Conservation (phyloP, 2,888 invertebrate species). For the Erebia palarica region DNA sequence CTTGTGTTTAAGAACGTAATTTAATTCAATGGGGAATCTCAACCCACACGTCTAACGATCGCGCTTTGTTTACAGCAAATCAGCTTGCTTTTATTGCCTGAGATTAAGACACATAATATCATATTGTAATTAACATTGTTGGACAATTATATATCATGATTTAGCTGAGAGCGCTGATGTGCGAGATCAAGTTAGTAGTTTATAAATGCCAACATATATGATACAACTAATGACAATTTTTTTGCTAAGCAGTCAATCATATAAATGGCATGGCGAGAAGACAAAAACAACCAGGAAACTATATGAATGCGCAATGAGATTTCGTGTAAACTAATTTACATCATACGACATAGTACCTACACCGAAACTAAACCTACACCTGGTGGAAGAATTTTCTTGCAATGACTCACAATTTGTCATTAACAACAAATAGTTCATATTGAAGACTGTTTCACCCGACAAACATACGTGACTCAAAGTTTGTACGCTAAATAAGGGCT, state of each 20-base stretch:
- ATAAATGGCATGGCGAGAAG: constrained; percentile 5
- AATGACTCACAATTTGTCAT: constrained; percentile 65
- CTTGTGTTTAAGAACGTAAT: constrained; percentile 65
- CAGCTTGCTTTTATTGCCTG: neutral
- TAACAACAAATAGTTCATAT: constrained; percentile 56
- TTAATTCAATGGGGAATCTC: constrained; percentile 72
- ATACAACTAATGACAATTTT: constrained; percentile 29
- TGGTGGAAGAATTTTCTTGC: constrained; percentile 63
- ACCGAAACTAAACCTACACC: constrained; percentile 52
- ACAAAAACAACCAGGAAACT: constrained; percentile 40
- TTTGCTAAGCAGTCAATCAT: constrained; percentile 15
- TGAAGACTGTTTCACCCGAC: constrained; percentile 58
- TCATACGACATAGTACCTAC: constrained; percentile 30
- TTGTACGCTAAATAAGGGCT: constrained; percentile 70
- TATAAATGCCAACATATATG: constrained; percentile 11
- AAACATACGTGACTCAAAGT: constrained; percentile 63
- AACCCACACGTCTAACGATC: constrained; percentile 66
- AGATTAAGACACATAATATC: neutral
- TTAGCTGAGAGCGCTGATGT: neutral
- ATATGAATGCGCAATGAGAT: constrained; percentile 54
- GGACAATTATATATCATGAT: neutral
- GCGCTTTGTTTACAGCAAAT: constrained; percentile 64
- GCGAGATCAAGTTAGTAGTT: neutral
- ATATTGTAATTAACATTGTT: constrained; percentile 5
- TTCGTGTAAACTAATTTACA: constrained; percentile 40